These are phyloP conservation scores for Mesaphorura yosii DNA, from an alignment of 1,140 invertebrate genomes.

Conservation along the genomic window DNA sequence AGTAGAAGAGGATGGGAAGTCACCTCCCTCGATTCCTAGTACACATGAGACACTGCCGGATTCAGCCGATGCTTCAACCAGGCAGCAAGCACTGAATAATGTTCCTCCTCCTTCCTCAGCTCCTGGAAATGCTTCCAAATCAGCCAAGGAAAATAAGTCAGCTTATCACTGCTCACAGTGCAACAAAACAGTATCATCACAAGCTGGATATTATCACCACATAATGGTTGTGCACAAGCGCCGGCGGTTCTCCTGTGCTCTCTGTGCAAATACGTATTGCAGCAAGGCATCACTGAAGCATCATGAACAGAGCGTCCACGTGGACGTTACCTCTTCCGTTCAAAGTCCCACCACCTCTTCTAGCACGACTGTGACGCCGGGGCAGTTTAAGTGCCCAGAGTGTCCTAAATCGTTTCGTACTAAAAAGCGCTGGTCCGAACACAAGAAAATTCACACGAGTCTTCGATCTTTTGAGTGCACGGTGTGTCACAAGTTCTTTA, in stretches of 20 bases:
- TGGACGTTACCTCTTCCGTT: too few species aligned
- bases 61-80: too few species aligned
- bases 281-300: slow-evolving; percentile 11
- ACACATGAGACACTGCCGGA: too few species aligned
- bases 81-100: too few species aligned
- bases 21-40: too few species aligned
- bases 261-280: neutral
- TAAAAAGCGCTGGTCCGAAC: slow-evolving; percentile 13
- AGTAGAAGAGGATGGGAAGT: too few species aligned
- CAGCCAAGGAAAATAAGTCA: neutral
- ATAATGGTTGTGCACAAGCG: neutral
- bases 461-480: slow-evolving; percentile 19
- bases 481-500: slow-evolving; percentile 24
- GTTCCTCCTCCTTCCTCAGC: too few species aligned
- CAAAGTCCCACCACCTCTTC: too few species aligned
- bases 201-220: slow-evolving; percentile 17
- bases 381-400: slow-evolving; percentile 13
- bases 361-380: neutral
- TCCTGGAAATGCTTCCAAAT: too few species aligned
- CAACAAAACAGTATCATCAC: slow-evolving; percentile 15
- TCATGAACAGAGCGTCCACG: too few species aligned
- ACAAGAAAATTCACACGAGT: slow-evolving; percentile 20
- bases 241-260: neutral
- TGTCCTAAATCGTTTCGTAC: slow-evolving; percentile 22
- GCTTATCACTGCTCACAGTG: slow-evolving; percentile 18